These are phyloP conservation scores for Phoenicopterus ruber DNA, from an alignment of 2,113 vertebrate species.

Conservation along the genomic window DNA sequence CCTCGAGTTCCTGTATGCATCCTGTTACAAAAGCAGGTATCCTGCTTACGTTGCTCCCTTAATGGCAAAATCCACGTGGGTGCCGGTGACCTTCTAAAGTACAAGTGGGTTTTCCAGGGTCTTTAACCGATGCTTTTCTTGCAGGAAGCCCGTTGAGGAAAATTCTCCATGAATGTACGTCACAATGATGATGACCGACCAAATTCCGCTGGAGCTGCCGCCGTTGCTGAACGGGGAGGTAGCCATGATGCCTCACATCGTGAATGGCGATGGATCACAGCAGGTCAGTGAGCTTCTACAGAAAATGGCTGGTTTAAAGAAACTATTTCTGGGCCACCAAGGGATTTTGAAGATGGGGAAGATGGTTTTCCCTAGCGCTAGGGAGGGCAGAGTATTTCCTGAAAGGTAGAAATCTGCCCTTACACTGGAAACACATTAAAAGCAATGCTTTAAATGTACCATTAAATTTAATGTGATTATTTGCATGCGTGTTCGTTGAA, in stretches of 20 bases:
- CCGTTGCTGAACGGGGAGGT: constrained; percentile 94
- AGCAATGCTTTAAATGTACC: background rate
- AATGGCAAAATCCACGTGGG: rapidly evolving
- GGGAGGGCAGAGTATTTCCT: background rate
- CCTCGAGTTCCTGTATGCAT: rapidly evolving
- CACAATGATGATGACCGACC: constrained; percentile 99
- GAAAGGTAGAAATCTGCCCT: background rate
- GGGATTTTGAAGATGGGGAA: background rate
- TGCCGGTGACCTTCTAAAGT: background rate
- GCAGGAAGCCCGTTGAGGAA: constrained; percentile 87
- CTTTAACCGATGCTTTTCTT: constrained; percentile 29
- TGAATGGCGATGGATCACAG: constrained; percentile 93
- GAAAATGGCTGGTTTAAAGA: rapidly evolving
- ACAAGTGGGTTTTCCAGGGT: background rate
- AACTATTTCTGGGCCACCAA: rapidly evolving
- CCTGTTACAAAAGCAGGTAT: background rate
- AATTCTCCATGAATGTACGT: constrained; percentile 99
- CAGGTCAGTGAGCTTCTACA: constrained; percentile 78
- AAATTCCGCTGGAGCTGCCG: constrained; percentile 96
- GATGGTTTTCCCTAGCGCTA: background rate
- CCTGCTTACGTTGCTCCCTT: background rate
- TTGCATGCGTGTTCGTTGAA: background rate
- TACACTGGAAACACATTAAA: background rate
- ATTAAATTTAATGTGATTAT: background rate
- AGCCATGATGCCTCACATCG: constrained; percentile 93